Evolutionary conservation across 2,113 vertebrate species (phyloP), one percentile per base, ranked within the genome.

Genomic region (Xyliphius kryptos): DNA sequence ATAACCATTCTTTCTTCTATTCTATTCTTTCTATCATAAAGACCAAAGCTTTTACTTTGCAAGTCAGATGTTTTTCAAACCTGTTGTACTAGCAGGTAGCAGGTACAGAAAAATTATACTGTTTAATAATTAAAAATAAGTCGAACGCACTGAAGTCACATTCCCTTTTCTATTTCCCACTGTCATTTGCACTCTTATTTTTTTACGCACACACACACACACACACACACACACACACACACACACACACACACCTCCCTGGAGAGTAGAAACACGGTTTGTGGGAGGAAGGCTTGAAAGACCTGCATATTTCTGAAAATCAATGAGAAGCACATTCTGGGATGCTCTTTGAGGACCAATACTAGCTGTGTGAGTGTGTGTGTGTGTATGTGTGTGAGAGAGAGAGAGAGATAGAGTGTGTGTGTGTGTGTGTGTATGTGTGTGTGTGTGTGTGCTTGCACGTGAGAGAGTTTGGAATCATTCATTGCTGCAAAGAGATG

Each of bases 401-500:
- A 6, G 37, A 38, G 5, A 38, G 36, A n/a, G n/a, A n/a, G 5
- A 38, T 38, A 38, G 36, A 9, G 5, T 38, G 5, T 6, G 67
- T 36, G 60, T 57, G n/a, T 52, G 76, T 3, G 66, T 54, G 62
- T 61, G 49, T 22, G 68, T 40, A 26, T 17, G 43, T 46, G 56
- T n/a, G n/a, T n/a, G n/a, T n/a, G n/a, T n/a, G n/a, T n/a, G n/a
- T n/a, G 48, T 58, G 17, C 49, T 71, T 5, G 67, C 52, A 58
- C n/a, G 52, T 50, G 63, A n/a, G 51, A 36, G 41, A 63, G 59
- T 53, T 32, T 22, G 14, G 32, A 51, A 65, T 32, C 69, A 69
- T 46, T 65, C 73, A 75, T 51, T 71, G 70, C 78, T 77, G 66
- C 73, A 66, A 53, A 63, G 41, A 46, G 57, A 55, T 6, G 63